Evolutionary conservation across 1,140 invertebrate species (phyloP), one percentile per base, ranked within the genome.

Genomic region (Drosophila jambulina): DNA sequence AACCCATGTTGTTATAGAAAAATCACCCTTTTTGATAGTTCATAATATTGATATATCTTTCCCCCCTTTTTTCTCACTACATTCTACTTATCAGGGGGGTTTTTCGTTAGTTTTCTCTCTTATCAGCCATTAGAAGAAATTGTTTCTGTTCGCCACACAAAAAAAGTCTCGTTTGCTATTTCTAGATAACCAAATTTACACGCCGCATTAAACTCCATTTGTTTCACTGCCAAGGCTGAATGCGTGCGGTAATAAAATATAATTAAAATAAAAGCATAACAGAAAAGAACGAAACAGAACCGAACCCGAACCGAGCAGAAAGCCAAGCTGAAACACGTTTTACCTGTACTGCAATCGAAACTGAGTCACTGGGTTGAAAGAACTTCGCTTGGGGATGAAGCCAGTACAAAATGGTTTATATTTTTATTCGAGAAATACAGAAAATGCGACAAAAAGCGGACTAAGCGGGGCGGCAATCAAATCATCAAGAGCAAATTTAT

Each of bases 311-410:
- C 46, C 9, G 12, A 62, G 40, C 60, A 13, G 17, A 62, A 38
- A 38, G 43, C 40, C 27, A 51, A 43, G 43, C 40, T 68, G 9
- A 69, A 78, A 78, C 75, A 69, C 75, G 75, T 78, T 78, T 77
- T 78, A 78, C 75, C 75, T 78, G 75, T 45, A 75, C 38, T 51
- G 43, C 69, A 45, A 34, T 58, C 29, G 40, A 72, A 65, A 77
- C 75, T 78, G 75, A 78, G 74, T 78, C 75, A 78, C 75, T 77
- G 75, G 75, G 75, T 78, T 78, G 75, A 78, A 78, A 56, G 75
- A 78, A 78, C 75, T 78, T 56, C 40, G 27, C 15, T 38, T 48
- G 69, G 69, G 67, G 67, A 72, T 72, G 53, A 60, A 49, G 65
- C 63, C 36, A 53, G 45, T 54, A 70, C 67, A 70, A 69, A 42